Conservation (phyloP, 2,888 invertebrate genomes). For the Ophonus ardosiacus region DNA sequence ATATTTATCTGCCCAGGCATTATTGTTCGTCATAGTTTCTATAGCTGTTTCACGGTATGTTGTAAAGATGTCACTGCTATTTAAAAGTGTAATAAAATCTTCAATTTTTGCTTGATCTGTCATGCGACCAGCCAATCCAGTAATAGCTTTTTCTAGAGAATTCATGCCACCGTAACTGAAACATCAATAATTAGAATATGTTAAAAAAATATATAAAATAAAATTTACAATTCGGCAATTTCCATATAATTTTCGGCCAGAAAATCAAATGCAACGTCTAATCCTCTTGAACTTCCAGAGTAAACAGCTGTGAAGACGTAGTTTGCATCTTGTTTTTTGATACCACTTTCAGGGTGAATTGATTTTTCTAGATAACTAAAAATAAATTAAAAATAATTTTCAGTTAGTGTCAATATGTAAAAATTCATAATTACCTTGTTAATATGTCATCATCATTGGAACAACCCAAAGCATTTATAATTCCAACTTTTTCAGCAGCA, state of each 20-base stretch:
- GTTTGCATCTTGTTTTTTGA: slow-evolving; percentile 76
- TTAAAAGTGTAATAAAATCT: slow-evolving; percentile 63
- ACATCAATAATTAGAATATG: not conserved
- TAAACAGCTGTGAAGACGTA: slow-evolving; percentile 77
- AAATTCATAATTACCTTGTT: slow-evolving; percentile 73
- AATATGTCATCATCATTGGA: slow-evolving; percentile 79
- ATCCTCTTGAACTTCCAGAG: slow-evolving; percentile 77
- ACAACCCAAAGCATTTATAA: slow-evolving; percentile 84
- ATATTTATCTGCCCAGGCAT: slow-evolving; percentile 71
- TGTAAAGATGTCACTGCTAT: not conserved
- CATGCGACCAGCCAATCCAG: slow-evolving; percentile 70
- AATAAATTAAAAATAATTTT: not conserved
- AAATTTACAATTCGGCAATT: not conserved
- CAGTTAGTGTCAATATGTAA: not conserved
- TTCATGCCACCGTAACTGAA: slow-evolving; percentile 76
- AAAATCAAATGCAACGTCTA: slow-evolving; percentile 77
- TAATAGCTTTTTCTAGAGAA: slow-evolving; percentile 74
- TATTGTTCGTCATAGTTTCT: slow-evolving; percentile 70
- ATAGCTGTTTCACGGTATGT: slow-evolving; percentile 69
- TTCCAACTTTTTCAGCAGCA: slow-evolving; percentile 83
- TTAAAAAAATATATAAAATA: not conserved
- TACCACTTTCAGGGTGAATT: slow-evolving; percentile 69
- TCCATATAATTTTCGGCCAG: slow-evolving; percentile 68
- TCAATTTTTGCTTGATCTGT: slow-evolving; percentile 69
- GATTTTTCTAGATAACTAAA: slow-evolving; percentile 20